Base-by-base conservation (phyloP, 2,797 vertebrate species). In the Spea hammondii region DNA sequence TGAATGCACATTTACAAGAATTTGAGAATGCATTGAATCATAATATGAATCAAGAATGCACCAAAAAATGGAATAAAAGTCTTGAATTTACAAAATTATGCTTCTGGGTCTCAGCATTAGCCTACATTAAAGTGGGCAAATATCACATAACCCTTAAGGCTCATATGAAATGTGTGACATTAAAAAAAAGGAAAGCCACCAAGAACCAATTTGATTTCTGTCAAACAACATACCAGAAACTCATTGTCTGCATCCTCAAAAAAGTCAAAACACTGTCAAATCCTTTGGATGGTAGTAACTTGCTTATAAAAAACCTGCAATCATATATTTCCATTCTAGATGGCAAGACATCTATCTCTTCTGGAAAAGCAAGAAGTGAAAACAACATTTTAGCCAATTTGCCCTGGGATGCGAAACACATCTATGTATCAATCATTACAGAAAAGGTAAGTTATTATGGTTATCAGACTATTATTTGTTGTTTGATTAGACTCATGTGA, bases 21-120 rank as follows among this genome's bases (percentile, higher is more conserved):
- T 77, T 83, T 72, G 80, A 83, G 70, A 49, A 67, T 4, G 59
- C 53, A 74, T 53, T 64, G 51, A 79, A 79, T 70, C n/a, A n/a
- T 4, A 13, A 81, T 8, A 70, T 71, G 5, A 68, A 77, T 0
- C 49, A 64, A 47, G 51, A 77, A 7, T 71, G 64, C 53, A 60
- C 72, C 12, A 69, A 76, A 32, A 69, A 47, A 5, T 57, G 57
- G 17, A 67, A 80, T 7, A 54, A 70, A 12, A 1, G 0, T 14
- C 48, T 65, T 44, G 46, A 80, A 4, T 70, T 79, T 70, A 72
- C 70, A 17, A 85, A 83, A 17, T 65, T 84, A n/a, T 78, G 84
- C 48, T 85, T 82, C 50, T 84, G 84, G 80, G 75, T 84, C 50
- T 66, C 74, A 55, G 80, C 68, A 69, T 73, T 78, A 14, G 81